Base-by-base conservation (phyloP, 2,797 vertebrate species). In the Cossypha polioptera region DNA sequence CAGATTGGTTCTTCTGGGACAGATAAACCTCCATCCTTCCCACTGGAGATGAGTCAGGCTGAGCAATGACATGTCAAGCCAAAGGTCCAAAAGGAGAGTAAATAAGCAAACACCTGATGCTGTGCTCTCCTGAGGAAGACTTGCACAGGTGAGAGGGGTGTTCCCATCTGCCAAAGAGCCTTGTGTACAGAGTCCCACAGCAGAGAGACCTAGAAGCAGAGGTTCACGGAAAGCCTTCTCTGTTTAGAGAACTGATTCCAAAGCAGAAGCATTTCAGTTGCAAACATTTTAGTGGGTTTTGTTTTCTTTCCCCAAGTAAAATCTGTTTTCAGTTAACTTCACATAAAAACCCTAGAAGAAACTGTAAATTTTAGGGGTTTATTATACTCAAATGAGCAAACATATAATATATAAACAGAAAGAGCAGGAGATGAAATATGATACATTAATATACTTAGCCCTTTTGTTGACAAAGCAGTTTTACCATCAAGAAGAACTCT, bases 271-370 rank as follows among this genome's bases (percentile, higher is more conserved):
- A 45, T 76, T 85, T 79, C 7, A 12, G 20, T 57, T 69, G 55
- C 71, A 87, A 48, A 71, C 12, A 79, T 6, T 67, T 16, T 48
- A 69, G 18, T 24, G 63, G 13, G 8, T 42, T 85, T 89, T 89
- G 74, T 66, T 91, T 91, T 54, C 51, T 82, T 92, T 89, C 65
- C 71, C 63, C 35, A 66, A 76, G 74, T 59, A 55, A 94, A 94
- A 92, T 94, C 84, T 95, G 91, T 82, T 93, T 94, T 77, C 75
- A n/a, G 45, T 94, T 94, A 95, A 73, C 48, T 79, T 87, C 63
- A 85, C 89, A 74, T 87, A 71, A 91, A 92, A 92, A 79, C 45
- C 50, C 53, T 79, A 63, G 55, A 79, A 93, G 42, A 91, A 87
- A 57, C 77, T 85, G 84, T 87, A 88, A 82, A 89, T 91, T 95